A percentile compares a stretch with the other conserved stretches of the same genome.
phyloP scores from a whole-genome alignment of 92 coral and sea anemone species.

The Blastomussa wellsi region DNA sequence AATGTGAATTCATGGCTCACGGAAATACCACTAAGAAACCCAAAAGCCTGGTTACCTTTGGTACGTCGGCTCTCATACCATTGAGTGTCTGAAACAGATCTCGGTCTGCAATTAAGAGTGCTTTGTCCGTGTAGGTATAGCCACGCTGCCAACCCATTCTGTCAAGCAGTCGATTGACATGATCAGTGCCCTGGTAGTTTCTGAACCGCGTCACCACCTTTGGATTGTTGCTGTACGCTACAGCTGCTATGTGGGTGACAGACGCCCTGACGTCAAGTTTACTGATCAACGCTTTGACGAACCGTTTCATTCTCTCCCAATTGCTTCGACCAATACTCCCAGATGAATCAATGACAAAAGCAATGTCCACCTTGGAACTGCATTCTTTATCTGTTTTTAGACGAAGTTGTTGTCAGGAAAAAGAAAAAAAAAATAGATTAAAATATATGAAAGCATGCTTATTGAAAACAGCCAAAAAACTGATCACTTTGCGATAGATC shows the following conservation, averaged over 20 bases:
- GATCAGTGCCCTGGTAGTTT: conserved; percentile 36
- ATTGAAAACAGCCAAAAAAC: neutral
- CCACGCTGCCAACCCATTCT: conserved; percentile 66
- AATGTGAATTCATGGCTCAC: no score
- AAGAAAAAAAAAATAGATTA: neutral
- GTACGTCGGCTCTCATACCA: conserved; percentile 50
- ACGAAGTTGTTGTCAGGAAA: neutral
- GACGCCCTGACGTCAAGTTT: conserved; percentile 59
- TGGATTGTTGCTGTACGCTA: conserved; percentile 66
- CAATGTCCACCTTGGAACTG: conserved; percentile 54
- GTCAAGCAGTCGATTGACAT: conserved; percentile 35
- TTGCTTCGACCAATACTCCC: conserved; percentile 72
- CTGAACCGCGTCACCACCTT: conserved; percentile 51
- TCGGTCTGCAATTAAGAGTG: conserved; percentile 46
- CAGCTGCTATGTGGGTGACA: conserved; percentile 59
- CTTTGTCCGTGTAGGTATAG: conserved; percentile 67
- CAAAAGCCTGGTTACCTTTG: conserved; percentile 34
- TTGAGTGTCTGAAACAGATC: conserved; percentile 35
- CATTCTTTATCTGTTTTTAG: conserved; percentile 51
- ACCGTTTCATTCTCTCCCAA: conserved; percentile 61
- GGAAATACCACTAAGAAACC: no score
- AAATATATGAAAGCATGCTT: neutral
- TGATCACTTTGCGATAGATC: neutral
- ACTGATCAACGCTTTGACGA: conserved; percentile 50
- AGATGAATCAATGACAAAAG: conserved; percentile 71